Evolutionary conservation across 2,113 vertebrate genomes (phyloP), one percentile per base, ranked within the genome.

Genomic region (Ailuropoda melanoleuca): DNA sequence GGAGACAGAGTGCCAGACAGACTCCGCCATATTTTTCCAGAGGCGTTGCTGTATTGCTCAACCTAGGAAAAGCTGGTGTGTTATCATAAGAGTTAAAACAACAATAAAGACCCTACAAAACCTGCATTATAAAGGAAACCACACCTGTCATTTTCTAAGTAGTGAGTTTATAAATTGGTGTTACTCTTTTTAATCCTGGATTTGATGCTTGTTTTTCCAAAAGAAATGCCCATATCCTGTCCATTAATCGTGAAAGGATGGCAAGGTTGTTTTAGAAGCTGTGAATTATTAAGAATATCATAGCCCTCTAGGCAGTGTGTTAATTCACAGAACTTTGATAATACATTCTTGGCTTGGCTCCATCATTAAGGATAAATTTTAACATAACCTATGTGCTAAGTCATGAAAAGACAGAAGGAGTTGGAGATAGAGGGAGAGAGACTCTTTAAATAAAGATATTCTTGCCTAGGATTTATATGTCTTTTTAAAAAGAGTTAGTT

Each of bases 401-500:
- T 70, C 58, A 77, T 48, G 62, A 56, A 68, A 84, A 75, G 34
- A 39, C 14, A 83, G 84, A 95, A 39, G 34, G 34, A 15, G 64
- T 8, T 8, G 19, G 64, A 68, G 31, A 66, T 31, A 29, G 13
- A 70, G n/a, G 21, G 8, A 64, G 80, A 87, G 37, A 56, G 56
- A 74, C 23, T 86, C 23, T 78, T 86, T 95, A 84, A 82, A 58
- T 60, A 97, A 91, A 78, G 81, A 39, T 97, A 56, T 55, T 97
- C 50, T 62, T 70, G 60, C 37, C 66, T 50, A 68, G 15, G 26
- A 90, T 8, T 46, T 68, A 17, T 37, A 74, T 24, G 8, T 93
- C n/a, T 62, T 97, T 98, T 84, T 56, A 94, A 96, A 98, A 70
- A 95, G 34, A 95, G 10, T 34, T 55, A 86, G 83, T 84, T 34